Evolutionary conservation across 2,113 vertebrate genomes (phyloP).

Genomic region (Phocoena phocoena): DNA sequence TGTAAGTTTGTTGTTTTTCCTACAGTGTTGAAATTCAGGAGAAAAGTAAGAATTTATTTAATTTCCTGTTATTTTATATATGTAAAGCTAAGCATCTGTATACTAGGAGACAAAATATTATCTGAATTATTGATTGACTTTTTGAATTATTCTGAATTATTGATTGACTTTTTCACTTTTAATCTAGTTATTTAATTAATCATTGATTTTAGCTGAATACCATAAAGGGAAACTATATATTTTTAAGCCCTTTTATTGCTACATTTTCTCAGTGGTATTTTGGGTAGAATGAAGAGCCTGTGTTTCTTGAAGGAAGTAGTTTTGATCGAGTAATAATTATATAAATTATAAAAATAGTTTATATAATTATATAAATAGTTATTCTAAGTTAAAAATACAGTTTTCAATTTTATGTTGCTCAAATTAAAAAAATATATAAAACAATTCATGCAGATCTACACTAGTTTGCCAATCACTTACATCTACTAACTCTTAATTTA

Average conservation of each 20-base stretch:
- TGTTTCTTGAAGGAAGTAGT: neutral
- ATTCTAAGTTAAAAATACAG: neutral
- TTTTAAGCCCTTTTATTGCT: neutral
- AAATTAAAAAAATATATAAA: neutral
- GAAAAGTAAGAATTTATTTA: neutral
- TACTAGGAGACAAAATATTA: neutral
- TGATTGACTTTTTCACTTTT: conserved; percentile 36
- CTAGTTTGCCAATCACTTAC: neutral
- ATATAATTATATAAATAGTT: neutral
- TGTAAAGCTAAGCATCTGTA: neutral
- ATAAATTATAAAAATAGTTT: neutral
- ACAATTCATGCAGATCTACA: neutral
- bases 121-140: neutral
- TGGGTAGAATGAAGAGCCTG: neutral
- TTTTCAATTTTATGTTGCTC: neutral
- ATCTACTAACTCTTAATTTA: neutral
- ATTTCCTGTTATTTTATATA: neutral
- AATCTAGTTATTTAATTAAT: neutral
- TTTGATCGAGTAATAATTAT: neutral
- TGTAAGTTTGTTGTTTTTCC: neutral
- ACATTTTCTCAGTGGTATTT: neutral
- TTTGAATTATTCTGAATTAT: neutral
- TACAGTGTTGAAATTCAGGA: neutral
- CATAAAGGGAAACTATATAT: neutral
- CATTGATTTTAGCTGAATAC: neutral